A percentile compares a stretch with the other conserved stretches of the same genome.
Evolutionary conservation across 2,113 vertebrate genomes (phyloP).

Genomic region (Bucco capensis): DNA sequence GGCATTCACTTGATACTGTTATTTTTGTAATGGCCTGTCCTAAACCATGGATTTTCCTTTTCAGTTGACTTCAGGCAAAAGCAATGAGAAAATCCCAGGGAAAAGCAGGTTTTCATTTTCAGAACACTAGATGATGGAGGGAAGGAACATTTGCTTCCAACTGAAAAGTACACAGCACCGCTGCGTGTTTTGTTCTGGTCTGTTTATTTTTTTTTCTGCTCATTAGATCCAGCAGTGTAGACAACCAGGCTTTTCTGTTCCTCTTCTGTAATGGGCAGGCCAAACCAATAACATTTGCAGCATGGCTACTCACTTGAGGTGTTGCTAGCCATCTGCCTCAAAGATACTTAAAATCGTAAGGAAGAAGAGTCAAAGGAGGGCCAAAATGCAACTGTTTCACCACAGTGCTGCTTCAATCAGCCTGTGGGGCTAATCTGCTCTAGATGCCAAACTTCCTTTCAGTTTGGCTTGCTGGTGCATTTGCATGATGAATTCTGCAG

Average conservation of each 20-base stretch:
- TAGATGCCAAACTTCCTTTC: not conserved
- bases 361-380: not conserved
- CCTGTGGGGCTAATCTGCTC: not conserved
- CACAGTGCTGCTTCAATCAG: not conserved
- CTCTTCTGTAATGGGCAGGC: conserved; percentile 30
- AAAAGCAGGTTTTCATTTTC: conserved; percentile 42
- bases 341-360: not conserved
- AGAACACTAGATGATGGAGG: conserved; percentile 17
- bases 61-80: conserved; percentile 36
- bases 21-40: not conserved
- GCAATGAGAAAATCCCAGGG: conserved; percentile 16
- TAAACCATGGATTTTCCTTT: conserved; percentile 5
- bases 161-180: not conserved
- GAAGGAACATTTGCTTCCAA: conserved; percentile 1
- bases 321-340: not conserved
- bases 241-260: conserved; percentile 5
- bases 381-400: not conserved
- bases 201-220: conserved; percentile 3
- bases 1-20: not conserved
- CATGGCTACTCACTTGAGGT: not conserved
- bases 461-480: not conserved
- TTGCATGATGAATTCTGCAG: not conserved
- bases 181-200: conserved; percentile 8
- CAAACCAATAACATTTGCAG: conserved; percentile 3
- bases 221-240: conserved; percentile 13